These are phyloP conservation scores for Aix galericulata DNA, from an alignment of 2,113 vertebrate species.

Conservation along the genomic window DNA sequence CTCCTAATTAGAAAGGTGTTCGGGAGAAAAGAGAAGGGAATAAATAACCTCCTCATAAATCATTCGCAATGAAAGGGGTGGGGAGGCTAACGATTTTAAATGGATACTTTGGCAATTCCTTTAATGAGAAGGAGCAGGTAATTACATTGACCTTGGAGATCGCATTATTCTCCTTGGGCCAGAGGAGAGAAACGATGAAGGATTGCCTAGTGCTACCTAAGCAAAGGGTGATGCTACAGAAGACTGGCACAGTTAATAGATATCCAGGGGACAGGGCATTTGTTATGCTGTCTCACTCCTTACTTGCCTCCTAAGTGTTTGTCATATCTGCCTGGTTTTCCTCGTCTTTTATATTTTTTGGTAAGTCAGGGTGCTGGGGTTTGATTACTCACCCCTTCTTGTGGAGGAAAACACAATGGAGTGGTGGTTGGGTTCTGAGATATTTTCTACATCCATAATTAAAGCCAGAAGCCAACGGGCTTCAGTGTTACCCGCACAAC, in stretches of 20 bases:
- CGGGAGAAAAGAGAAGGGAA: neutral
- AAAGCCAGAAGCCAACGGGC: neutral
- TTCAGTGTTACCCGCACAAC: neutral
- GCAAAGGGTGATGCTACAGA: neutral
- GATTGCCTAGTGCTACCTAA: neutral
- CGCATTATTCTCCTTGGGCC: neutral
- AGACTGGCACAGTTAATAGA: neutral
- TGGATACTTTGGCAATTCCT: neutral
- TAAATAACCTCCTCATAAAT: constrained; percentile 28
- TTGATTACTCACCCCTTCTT: neutral
- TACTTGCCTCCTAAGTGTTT: neutral
- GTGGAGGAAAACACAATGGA: neutral
- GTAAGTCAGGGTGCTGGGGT: neutral
- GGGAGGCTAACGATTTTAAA: neutral
- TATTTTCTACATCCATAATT: neutral
- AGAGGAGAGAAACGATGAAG: neutral
- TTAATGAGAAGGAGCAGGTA: constrained; percentile 44
- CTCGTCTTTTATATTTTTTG: neutral
- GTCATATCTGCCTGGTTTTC: neutral
- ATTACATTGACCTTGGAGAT: neutral
- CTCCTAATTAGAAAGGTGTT: neutral
- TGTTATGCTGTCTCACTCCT: neutral
- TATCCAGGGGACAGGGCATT: neutral
- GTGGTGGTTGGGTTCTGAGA: neutral
- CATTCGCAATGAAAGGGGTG: neutral